Evolutionary conservation across 2,113 vertebrate species (phyloP).

Genomic region (Campylomormyrus tamandua): DNA sequence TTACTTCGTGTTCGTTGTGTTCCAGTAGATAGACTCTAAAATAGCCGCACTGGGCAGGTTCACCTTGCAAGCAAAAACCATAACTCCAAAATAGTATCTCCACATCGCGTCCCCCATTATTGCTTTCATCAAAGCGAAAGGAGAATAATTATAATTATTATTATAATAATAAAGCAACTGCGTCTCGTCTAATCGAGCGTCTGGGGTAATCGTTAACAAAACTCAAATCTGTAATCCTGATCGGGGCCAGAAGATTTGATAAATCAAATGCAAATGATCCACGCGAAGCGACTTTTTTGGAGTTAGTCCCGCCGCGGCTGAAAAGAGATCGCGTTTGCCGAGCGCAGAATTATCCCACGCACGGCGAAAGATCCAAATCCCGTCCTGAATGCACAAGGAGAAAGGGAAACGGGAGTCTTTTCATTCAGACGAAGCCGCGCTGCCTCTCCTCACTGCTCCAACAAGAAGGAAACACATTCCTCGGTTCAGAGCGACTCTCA

Average conservation of each 20-base stretch:
- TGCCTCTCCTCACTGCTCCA: conserved; percentile 40
- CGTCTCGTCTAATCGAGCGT: conserved; percentile 7
- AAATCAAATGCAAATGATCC: conserved; percentile 34
- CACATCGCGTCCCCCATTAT: conserved; percentile 79
- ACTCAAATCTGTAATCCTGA: conserved; percentile 36
- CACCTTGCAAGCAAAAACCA: conserved; percentile 84
- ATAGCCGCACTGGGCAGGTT: conserved; percentile 81
- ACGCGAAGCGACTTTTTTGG: conserved; percentile 34
- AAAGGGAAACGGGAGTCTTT: conserved; percentile 36
- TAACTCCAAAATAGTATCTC: conserved; percentile 89
- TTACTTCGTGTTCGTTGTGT: conserved; percentile 98
- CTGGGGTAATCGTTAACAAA: conserved; percentile 20
- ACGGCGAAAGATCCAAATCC: conserved; percentile 21
- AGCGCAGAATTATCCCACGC: conserved; percentile 9
- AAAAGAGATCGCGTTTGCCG: neutral
- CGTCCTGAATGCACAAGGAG: conserved; percentile 26
- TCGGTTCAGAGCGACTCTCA: conserved; percentile 33
- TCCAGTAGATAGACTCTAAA: conserved; percentile 97
- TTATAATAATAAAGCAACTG: conserved; percentile 15
- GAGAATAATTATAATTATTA: conserved; percentile 34
- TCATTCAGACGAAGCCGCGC: conserved; percentile 43
- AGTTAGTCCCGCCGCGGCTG: conserved; percentile 28
- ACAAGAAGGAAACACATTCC: conserved; percentile 51
- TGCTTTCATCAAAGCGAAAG: conserved; percentile 49
- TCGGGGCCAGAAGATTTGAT: conserved; percentile 22